Percentiles rank a stretch among this genome's conserved stretches.
Conservation (phyloP, 2,113 vertebrate species). For the Stegastes partitus region DNA sequence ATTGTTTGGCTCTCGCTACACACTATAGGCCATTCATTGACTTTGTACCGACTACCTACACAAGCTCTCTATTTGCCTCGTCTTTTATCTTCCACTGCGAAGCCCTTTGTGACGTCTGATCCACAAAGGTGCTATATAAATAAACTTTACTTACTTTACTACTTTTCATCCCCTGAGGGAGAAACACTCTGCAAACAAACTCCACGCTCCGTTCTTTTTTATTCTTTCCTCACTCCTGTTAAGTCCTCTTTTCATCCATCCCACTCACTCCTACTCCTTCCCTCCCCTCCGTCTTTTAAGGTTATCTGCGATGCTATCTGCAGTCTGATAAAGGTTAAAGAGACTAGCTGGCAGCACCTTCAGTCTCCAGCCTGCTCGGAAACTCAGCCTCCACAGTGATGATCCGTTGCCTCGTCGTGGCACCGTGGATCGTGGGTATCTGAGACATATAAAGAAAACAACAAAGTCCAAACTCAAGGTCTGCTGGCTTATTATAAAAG, state of each 20-base stretch:
- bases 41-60: slow-evolving; percentile 37
- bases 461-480: neutral
- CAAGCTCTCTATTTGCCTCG: slow-evolving; percentile 10
- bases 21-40: slow-evolving; percentile 36
- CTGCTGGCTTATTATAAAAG: neutral
- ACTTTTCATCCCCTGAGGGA: neutral
- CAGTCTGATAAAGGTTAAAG: slow-evolving; percentile 65
- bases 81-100: slow-evolving; percentile 7
- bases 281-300: slow-evolving; percentile 46
- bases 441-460: slow-evolving; percentile 3
- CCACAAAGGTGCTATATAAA: neutral
- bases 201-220: slow-evolving; percentile 11
- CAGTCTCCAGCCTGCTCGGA: slow-evolving; percentile 50
- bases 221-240: slow-evolving; percentile 6
- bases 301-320: slow-evolving; percentile 67
- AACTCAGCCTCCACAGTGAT: slow-evolving; percentile 31
- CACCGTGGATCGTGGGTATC: slow-evolving; percentile 2
- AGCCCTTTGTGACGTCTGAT: slow-evolving; percentile 10
- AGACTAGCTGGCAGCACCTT: slow-evolving; percentile 59
- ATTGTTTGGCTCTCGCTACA: slow-evolving; percentile 10
- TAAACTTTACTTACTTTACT: slow-evolving; percentile 3
- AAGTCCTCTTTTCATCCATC: slow-evolving; percentile 5
- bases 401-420: slow-evolving; percentile 37
- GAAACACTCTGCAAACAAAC: slow-evolving; percentile 30
- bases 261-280: slow-evolving; percentile 30